Evolutionary conservation across 2,113 vertebrate species (phyloP), one percentile per base, ranked within the genome.

Genomic region (Cebidichthys violaceus): DNA sequence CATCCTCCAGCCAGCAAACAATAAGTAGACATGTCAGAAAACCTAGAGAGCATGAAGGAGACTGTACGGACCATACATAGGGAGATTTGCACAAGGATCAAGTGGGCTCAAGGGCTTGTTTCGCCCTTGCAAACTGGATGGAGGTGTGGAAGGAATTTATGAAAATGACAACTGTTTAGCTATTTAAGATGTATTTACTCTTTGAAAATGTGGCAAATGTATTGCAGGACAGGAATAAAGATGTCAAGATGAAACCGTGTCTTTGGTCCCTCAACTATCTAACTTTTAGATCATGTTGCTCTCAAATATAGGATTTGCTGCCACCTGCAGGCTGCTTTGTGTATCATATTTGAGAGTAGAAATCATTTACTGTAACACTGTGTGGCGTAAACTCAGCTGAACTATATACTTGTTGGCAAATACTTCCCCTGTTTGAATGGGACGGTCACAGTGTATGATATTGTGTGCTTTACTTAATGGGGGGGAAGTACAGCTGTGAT

Each of bases 141-240:
- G 71, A 85, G 52, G 85, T 66, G 86, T 91, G 83, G 69, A 88
- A 78, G 85, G 77, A 90, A 81, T 87, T 88, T 89, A 90, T 93
- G 84, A 90, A 93, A 90, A 86, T 91, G 81, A 92, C 89, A 90
- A 86, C 89, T 92, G 88, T 93, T 91, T 88, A 90, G 90, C 92
- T 94, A 90, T 93, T 93, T 92, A 93, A 93, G 87, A 91, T 92
- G 92, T 93, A 94, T 93, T 92, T 93, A 94, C 91, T 92, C 92
- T 91, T 89, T 83, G 82, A 81, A 90, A 88, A 91, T 91, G 90
- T 94, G 89, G 88, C 90, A 94, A 89, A 84, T 93, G 88, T 91
- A 89, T 90, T 87, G 85, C 90, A 81, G 93, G 92, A 91, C 85
- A 91, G 90, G 88, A 94, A 93, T 93, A 94, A 94, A 94, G 87